Evolutionary conservation across 1,140 invertebrate species (phyloP), one percentile per base, ranked within the genome.

Genomic region (Zaprionus camerounensis): DNA sequence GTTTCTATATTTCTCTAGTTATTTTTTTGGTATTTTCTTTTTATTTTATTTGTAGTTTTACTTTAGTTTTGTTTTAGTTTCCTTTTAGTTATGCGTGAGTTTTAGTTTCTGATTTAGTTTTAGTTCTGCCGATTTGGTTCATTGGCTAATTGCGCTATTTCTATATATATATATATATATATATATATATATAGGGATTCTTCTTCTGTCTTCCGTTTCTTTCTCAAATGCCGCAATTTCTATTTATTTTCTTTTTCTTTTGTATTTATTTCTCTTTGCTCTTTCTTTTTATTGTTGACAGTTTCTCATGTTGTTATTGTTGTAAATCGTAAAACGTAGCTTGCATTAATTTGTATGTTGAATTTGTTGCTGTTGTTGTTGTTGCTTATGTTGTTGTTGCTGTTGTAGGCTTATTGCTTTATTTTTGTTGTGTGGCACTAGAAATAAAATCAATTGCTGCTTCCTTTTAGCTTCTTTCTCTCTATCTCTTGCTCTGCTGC

Each of bases 71-170:
- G 62, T 63, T 71, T 56, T 61, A 26, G 64, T 63, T 69, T 34
- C 20, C 15, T 17, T 17, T 36, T 34, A 53, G 26, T 66, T 61
- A 61, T 58, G 46, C 38, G 67, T 67, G 44, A 55, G 22, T 7
- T 71, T 46, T 15, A 58, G 31, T 70, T 70, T 49, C 6, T 56
- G 53, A 76, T 67, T 28, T 55, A 55, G 62, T 64, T 71, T 41
- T 71, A 44, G 53, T 46, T 71, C 24, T 49, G 53, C 15, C 58
- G 20, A 28, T 73, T 70, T 85, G 73, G 72, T 85, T 81, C 78
- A 76, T 86, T 87, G 76, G 83, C 83, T 87, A 87, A 87, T 87
- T 87, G 87, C 79, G 73, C 68, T 87, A 78, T 87, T 81, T 87
- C 72, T 80, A 31, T 31, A 31, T 31, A 31, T 31, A 31, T 31